Evolutionary conservation across 2,113 vertebrate species (phyloP).

Genomic region (Xiphophorus hellerii): DNA sequence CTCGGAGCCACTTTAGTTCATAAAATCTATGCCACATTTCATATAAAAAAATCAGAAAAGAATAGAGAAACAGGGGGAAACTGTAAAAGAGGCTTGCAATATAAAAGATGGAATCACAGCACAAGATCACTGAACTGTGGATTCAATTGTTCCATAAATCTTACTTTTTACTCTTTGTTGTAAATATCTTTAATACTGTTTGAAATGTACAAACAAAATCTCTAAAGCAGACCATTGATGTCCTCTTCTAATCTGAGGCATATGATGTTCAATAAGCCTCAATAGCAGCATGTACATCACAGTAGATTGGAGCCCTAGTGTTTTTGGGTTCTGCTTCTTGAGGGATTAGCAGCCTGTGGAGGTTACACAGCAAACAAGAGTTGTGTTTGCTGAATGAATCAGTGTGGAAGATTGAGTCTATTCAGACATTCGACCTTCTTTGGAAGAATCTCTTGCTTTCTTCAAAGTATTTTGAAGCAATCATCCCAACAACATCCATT

Average conservation of each 20-base stretch:
- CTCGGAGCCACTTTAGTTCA: neutral
- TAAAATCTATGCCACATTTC: neutral
- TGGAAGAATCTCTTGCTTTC: conserved; percentile 11
- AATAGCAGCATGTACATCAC: neutral
- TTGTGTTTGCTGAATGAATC: conserved; percentile 40
- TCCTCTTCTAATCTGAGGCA: neutral
- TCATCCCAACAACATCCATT: conserved; percentile 73
- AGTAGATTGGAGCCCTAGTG: conserved; percentile 18
- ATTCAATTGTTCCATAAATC: neutral
- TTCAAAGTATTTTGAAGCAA: conserved; percentile 51
- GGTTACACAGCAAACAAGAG: conserved; percentile 56
- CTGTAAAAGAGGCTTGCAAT: neutral
- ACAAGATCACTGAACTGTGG: neutral
- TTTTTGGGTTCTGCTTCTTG: conserved; percentile 32
- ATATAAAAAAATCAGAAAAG: neutral
- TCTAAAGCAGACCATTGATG: neutral
- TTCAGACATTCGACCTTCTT: conserved; percentile 69
- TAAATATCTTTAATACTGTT: neutral
- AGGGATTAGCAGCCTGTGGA: conserved; percentile 19
- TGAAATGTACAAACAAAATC: conserved; percentile 8
- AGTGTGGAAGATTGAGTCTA: conserved; percentile 47
- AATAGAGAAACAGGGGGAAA: neutral
- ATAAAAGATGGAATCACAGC: neutral
- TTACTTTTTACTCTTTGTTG: neutral
- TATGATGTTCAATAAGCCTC: neutral